These are phyloP conservation scores for Ceyx cyanopectus DNA, from an alignment of 2,113 vertebrate species.

Conservation along the genomic window DNA sequence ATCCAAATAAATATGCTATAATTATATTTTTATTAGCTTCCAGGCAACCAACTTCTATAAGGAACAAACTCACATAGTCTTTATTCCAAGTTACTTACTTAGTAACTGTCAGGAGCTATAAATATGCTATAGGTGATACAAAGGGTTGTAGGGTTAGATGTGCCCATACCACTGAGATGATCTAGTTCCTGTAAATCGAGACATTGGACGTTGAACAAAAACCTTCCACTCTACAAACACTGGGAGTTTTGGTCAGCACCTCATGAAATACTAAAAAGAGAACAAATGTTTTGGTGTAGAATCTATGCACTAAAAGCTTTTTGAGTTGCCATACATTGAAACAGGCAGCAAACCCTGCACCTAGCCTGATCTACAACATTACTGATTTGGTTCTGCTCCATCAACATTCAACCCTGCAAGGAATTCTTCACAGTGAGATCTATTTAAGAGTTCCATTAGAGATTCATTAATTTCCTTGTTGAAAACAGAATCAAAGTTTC, in stretches of 20 bases:
- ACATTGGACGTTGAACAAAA: neutral
- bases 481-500: constrained; percentile 71
- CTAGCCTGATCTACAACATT: neutral
- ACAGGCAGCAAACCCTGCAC: neutral
- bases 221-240: neutral
- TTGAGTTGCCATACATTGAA: neutral
- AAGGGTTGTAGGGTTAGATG: neutral
- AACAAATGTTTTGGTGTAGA: neutral
- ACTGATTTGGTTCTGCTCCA: constrained; percentile 61
- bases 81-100: neutral
- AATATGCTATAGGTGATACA: neutral
- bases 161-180: neutral
- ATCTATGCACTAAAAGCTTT: neutral
- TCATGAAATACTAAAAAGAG: neutral
- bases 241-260: neutral
- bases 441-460: constrained; percentile 79
- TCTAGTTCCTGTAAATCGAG: neutral
- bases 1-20: neutral
- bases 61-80: neutral
- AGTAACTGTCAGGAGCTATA: neutral
- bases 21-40: neutral
- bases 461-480: constrained; percentile 77
- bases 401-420: constrained; percentile 75
- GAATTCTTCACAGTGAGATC: constrained; percentile 75
- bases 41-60: neutral